Evolutionary conservation across 2,113 vertebrate genomes (phyloP), one percentile per base, ranked within the genome.

Genomic region (Heterocephalus glaber): DNA sequence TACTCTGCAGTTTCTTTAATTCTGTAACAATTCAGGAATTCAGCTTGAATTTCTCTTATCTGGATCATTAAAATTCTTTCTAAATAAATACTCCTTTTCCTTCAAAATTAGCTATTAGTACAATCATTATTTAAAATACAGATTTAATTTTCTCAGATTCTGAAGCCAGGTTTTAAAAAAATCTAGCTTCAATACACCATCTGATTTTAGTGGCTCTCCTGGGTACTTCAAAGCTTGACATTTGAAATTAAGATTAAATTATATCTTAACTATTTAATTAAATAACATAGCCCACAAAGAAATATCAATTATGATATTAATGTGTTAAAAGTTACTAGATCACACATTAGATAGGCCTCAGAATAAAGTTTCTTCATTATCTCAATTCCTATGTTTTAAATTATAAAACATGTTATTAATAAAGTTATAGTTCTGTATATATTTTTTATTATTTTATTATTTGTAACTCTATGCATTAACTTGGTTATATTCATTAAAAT

Each of bases 241-340:
- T 86, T 89, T 95, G 19, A 96, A 76, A 79, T n/a, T 60, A 82
- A 61, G 80, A 66, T 77, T 82, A 84, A 83, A 58, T 94, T 88
- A 63, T 76, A n/a, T 41, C 56, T 60, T 22, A 95, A 66, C 89
- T 72, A 28, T 65, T 84, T 44, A 89, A 82, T 17, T 58, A 58
- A 58, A 19, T 58, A 20, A 17, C 17, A 16, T 58, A 58, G 58
- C 10, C 83, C 95, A 85, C 65, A 90, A 89, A 81, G 28, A 63
- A 88, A 3, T 38, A 54, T 35, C 0, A 76, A 24, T 52, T 85
- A 28, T 93, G 65, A 56, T 49, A 4, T 84, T 87, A 92, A 80
- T 70, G 38, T 72, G 30, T 80, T 92, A 80, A 85, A 80, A 0
- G 7, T 80, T 54, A 74, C 20, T 41, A 74, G 26, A 65, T 66